Evolutionary conservation across 2,888 invertebrate genomes (phyloP).

Genomic region (Lepas anatifera): DNA sequence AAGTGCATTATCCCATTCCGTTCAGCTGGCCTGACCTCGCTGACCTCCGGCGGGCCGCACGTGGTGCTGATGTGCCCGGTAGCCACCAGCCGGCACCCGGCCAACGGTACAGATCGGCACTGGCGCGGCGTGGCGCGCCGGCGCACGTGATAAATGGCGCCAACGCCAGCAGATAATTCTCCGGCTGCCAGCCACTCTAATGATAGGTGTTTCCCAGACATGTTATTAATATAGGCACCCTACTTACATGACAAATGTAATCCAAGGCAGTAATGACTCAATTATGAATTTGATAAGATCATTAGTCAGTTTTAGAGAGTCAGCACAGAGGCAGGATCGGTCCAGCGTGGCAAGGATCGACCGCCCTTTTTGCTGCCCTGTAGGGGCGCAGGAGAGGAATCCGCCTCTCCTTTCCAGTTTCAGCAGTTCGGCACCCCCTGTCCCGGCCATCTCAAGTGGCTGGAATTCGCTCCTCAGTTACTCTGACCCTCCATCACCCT

Average conservation of each 20-base stretch:
- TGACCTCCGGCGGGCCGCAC: no score
- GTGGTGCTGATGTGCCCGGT: no score
- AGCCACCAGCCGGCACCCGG: not conserved
- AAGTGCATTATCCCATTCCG: no score
- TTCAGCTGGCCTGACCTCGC: no score
- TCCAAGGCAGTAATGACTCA: conserved; percentile 8
- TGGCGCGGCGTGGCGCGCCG: not conserved
- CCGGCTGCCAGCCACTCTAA: not conserved
- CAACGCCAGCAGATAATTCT: not conserved
- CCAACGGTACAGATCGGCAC: not conserved
- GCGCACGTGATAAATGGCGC: not conserved
- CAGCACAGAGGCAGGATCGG: not conserved
- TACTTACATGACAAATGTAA: conserved; percentile 10
- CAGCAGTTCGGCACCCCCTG: no score
- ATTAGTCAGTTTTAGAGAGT: conserved; percentile 2
- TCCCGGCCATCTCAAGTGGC: no score
- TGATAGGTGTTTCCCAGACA: conserved; percentile 8
- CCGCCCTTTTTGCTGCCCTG: not conserved
- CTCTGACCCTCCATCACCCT: no score
- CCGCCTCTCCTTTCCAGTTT: no score
- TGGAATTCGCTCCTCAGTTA: no score
- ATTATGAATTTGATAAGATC: conserved; percentile 10
- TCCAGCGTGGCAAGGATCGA: not conserved
- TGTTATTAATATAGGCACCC: conserved; percentile 10
- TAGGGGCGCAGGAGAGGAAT: no score